These are phyloP conservation scores for Caradrina kadenii DNA, from an alignment of 2,888 invertebrate species.

Conservation along the genomic window DNA sequence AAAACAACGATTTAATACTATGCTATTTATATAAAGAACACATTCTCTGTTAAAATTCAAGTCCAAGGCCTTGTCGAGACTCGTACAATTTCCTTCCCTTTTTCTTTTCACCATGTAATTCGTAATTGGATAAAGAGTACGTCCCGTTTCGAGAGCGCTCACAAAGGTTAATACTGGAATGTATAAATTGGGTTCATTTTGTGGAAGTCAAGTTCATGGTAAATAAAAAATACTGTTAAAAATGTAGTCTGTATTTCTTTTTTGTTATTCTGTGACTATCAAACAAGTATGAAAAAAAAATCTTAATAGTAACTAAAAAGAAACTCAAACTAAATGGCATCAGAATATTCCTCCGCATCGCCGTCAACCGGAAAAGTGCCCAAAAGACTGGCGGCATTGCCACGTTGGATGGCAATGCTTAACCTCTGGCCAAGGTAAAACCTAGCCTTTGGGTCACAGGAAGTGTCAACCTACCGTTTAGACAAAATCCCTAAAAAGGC, in stretches of 20 bases:
- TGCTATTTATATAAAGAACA: background rate
- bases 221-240: slow-evolving; percentile 4
- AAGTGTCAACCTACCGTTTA: too few relatives aligned
- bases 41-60: slow-evolving; percentile 36
- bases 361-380: too few relatives aligned
- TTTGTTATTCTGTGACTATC: background rate
- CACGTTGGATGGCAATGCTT: too few relatives aligned
- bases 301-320: too few relatives aligned
- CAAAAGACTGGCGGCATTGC: too few relatives aligned
- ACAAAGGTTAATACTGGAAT: slow-evolving; percentile 44
- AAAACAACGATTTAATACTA: background rate
- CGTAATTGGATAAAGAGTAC: slow-evolving; percentile 57
- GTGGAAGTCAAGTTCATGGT: slow-evolving; percentile 28
- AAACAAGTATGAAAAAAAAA: background rate
- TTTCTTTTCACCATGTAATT: slow-evolving; percentile 51
- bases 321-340: too few relatives aligned
- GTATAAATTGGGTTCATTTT: slow-evolving; percentile 48
- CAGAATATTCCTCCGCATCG: too few relatives aligned
- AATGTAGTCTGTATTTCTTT: slow-evolving; percentile 4
- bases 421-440: too few relatives aligned
- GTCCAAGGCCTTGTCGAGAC: slow-evolving; percentile 1
- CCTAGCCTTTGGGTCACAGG: too few relatives aligned
- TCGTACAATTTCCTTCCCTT: slow-evolving; percentile 35
- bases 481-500: too few relatives aligned
- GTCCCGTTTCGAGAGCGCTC: slow-evolving; percentile 44